A percentile compares a stretch with the other conserved stretches of the same genome.
These are phyloP conservation scores for Pipistrellus pipistrellus DNA, from an alignment of 2,797 vertebrate genomes.

Conservation along the genomic window DNA sequence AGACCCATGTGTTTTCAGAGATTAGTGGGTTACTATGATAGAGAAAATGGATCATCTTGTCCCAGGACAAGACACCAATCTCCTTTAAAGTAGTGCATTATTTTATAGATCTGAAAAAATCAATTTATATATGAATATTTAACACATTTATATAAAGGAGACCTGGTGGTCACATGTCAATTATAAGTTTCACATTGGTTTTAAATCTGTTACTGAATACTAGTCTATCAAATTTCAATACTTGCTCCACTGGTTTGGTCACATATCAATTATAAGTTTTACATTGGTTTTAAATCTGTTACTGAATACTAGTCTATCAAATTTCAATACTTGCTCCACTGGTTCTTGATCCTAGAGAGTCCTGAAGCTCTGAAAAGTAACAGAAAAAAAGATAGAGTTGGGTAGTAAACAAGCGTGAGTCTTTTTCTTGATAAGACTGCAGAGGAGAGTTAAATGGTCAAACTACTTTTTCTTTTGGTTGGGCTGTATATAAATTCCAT, in stretches of 20 bases:
- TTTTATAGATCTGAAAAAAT: background rate
- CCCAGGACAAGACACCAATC: background rate
- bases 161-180: background rate
- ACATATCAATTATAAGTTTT: background rate
- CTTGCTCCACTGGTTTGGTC: background rate
- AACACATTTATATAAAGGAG: background rate
- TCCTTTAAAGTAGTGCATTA: slow-evolving; percentile 5
- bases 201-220: background rate
- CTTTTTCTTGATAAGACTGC: background rate
- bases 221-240: background rate
- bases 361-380: background rate
- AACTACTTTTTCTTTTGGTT: background rate
- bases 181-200: background rate
- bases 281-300: background rate
- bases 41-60: background rate
- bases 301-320: background rate
- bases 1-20: background rate
- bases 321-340: background rate
- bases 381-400: background rate
- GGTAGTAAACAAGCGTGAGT: background rate
- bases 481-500: background rate
- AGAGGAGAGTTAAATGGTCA: background rate
- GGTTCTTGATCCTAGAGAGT: background rate
- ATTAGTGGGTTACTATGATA: background rate
- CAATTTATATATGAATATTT: background rate